These are phyloP conservation scores for Bathynomus jamesi DNA, from an alignment of 1,140 invertebrate species.

Conservation along the genomic window DNA sequence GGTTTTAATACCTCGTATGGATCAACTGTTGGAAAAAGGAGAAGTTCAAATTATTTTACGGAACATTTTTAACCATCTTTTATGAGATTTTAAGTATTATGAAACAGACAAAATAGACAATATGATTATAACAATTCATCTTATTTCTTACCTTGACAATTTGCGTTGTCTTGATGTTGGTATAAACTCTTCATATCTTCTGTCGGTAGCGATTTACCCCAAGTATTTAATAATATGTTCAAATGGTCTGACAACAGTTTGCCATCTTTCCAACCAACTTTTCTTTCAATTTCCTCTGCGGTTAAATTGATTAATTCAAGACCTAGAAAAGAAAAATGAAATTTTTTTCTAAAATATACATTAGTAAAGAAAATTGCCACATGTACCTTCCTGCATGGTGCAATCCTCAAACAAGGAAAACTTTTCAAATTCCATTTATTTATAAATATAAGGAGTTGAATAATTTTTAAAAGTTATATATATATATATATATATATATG, in stretches of 20 bases:
- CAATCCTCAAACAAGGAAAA: too few species aligned
- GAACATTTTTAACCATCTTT: neutral
- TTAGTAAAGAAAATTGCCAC: too few species aligned
- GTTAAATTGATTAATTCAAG: neutral
- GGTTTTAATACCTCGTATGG: neutral
- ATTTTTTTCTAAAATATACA: too few species aligned
- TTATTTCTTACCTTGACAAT: too few species aligned
- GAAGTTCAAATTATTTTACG: neutral
- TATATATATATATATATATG: too few species aligned
- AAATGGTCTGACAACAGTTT: neutral
- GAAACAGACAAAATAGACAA: too few species aligned
- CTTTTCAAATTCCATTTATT: too few species aligned
- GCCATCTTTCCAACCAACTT: neutral
- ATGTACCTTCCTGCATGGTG: too few species aligned
- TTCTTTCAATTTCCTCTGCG: neutral
- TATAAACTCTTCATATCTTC: neutral
- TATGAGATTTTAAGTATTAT: too few species aligned
- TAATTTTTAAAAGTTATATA: too few species aligned
- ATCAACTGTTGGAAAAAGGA: neutral
- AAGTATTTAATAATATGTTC: neutral
- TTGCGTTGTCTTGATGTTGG: neutral
- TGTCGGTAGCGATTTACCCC: neutral
- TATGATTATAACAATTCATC: too few species aligned
- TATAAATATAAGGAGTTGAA: too few species aligned
- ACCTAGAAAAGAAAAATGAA: neutral